These are phyloP conservation scores for Myripristis jacobus DNA, from an alignment of 2,797 vertebrate genomes.

Conservation along the genomic window DNA sequence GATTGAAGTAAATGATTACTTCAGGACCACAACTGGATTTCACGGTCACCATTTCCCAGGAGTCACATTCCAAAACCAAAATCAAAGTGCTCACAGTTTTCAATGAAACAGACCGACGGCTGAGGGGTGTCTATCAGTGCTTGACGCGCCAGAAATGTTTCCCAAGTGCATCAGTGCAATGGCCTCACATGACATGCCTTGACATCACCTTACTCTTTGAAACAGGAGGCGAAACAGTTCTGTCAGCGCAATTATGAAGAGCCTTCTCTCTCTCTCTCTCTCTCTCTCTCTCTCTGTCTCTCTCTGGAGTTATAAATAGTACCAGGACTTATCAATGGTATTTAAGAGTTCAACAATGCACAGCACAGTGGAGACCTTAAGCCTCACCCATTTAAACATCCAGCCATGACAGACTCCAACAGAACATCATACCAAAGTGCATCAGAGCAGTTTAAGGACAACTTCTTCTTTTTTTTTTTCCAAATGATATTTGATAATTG, in stretches of 20 bases:
- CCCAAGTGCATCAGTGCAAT: not conserved
- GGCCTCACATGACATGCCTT: not conserved
- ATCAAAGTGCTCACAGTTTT: not conserved
- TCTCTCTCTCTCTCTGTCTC: constrained; percentile 6
- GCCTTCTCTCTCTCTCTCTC: not conserved
- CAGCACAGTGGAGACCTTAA: not conserved
- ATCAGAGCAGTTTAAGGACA: not conserved
- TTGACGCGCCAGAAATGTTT: not conserved
- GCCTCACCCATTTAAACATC: not conserved
- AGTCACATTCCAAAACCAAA: not conserved
- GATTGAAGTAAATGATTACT: not conserved
- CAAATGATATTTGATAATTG: not conserved
- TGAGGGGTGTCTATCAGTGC: not conserved
- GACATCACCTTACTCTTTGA: constrained; percentile 23
- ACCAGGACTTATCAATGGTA: constrained; percentile 2
- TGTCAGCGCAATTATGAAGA: not conserved
- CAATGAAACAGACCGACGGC: not conserved
- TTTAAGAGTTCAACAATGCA: constrained; percentile 2
- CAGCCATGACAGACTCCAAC: not conserved
- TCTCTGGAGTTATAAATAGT: constrained; percentile 38
- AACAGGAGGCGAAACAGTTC: constrained; percentile 2
- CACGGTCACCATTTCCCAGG: not conserved
- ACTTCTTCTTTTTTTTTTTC: not conserved
- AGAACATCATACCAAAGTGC: not conserved
- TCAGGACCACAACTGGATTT: not conserved